Evolutionary conservation across 1,140 invertebrate genomes (phyloP), one percentile per base, ranked within the genome.

Genomic region (Hestina assimilis): DNA sequence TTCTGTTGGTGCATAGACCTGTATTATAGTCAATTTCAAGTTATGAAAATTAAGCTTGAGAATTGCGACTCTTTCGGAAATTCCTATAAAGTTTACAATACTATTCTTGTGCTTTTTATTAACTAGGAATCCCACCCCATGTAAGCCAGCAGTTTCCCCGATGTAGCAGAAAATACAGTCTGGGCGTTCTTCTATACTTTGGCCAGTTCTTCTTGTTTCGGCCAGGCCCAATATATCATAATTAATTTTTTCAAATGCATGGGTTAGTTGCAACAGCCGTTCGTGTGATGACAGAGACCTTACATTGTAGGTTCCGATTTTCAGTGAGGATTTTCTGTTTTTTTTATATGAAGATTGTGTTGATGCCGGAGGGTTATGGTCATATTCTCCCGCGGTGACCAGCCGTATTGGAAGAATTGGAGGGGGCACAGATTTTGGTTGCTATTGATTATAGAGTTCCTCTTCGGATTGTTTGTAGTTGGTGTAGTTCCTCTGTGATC

Each of bases 271-370:
- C 20, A 42, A 2, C 12, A 20, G 8, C 20, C 20, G 17, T 19
- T 23, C 8, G 9, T 8, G 15, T 20, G 15, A 7, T 21, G 9
- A 42, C 20, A 42, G 40, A 12, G 40, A 9, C 20, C 20, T 42
- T 23, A 42, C 19, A 42, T 42, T 42, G 15, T 20, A 42, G 17
- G 40, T 42, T 47, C 50, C 20, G n/a, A n/a, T n/a, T n/a, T n/a
- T n/a, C n/a, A n/a, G n/a, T n/a, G n/a, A n/a, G n/a, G n/a, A n/a
- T n/a, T n/a, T n/a, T n/a, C n/a, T n/a, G n/a, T n/a, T n/a, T n/a
- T n/a, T n/a, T n/a, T n/a, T n/a, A n/a, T n/a, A n/a, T n/a, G n/a
- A n/a, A n/a, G n/a, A n/a, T n/a, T n/a, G n/a, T n/a, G n/a, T n/a
- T n/a, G n/a, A n/a, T n/a, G n/a, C n/a, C n/a, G n/a, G n/a, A n/a